A percentile compares a stretch with the other conserved stretches of the same genome.
phyloP scores from a whole-genome alignment of 2,888 invertebrate genomes.

The Blomia tropicalis region DNA sequence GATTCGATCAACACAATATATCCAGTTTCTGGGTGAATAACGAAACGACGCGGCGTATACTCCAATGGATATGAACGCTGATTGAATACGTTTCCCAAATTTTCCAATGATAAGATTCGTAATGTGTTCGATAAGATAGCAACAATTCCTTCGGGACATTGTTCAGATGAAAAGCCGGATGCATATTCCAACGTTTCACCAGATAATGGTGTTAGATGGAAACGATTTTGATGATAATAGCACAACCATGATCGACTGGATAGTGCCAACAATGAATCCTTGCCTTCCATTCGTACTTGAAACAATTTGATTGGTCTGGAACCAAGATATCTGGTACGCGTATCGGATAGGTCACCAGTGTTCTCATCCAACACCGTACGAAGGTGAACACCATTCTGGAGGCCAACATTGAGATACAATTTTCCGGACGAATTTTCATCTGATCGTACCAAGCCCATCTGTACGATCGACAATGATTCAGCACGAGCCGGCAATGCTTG shows the following conservation, averaged over 20 bases:
- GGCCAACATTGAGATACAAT: constrained; percentile 84
- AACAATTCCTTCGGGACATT: constrained; percentile 97
- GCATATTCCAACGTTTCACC: constrained; percentile 95
- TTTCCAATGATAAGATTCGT: constrained; percentile 84
- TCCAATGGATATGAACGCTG: constrained; percentile 67
- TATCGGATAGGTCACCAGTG: constrained; percentile 83
- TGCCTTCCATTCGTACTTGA: constrained; percentile 82
- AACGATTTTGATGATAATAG: constrained; percentile 89
- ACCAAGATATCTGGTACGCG: constrained; percentile 88
- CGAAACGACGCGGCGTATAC: constrained; percentile 86
- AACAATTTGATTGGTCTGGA: constrained; percentile 89
- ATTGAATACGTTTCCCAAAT: constrained; percentile 94
- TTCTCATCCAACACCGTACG: constrained; percentile 43
- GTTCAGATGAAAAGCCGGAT: constrained; percentile 81
- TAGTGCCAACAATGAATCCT: constrained; percentile 87
- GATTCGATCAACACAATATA: constrained; percentile 83
- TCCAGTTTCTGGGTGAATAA: constrained; percentile 75
- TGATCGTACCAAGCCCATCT: constrained; percentile 52
- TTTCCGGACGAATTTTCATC: constrained; percentile 48
- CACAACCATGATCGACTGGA: constrained; percentile 95
- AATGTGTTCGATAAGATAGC: constrained; percentile 95
- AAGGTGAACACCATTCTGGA: constrained; percentile 46
- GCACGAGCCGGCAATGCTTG: constrained; percentile 89
- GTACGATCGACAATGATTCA: constrained; percentile 89
- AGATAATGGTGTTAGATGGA: constrained; percentile 83